phyloP scores from a whole-genome alignment of 2,888 invertebrate genomes.

The Orchesellides sinensis region DNA sequence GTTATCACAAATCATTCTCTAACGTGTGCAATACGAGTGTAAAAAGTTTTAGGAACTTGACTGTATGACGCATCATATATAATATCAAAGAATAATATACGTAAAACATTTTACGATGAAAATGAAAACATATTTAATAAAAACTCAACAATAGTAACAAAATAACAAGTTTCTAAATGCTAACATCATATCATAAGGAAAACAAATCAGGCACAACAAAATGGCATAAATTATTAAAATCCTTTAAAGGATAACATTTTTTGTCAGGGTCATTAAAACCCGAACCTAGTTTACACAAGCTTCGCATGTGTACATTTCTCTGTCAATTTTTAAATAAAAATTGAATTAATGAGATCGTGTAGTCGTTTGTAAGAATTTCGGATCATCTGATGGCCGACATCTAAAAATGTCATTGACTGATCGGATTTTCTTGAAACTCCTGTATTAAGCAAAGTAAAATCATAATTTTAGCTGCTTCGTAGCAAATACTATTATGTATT shows the following conservation, averaged over 20 bases:
- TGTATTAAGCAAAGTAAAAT: slow-evolving; percentile 17
- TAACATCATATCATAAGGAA: no score
- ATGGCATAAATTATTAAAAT: slow-evolving; percentile 43
- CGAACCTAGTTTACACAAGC: no score
- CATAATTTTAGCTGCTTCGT: no score
- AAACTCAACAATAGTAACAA: background rate
- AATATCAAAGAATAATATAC: background rate
- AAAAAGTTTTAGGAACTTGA: background rate
- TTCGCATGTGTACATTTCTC: no score
- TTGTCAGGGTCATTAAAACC: no score
- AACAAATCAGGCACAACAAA: slow-evolving; percentile 22
- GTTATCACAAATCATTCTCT: no score
- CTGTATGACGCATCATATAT: background rate
- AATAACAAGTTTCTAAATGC: no score
- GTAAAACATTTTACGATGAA: no score
- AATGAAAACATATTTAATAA: background rate
- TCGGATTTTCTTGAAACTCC: slow-evolving; percentile 64
- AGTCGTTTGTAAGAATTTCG: slow-evolving; percentile 63
- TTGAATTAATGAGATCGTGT: slow-evolving; percentile 65
- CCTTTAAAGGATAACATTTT: no score
- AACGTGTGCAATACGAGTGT: no score
- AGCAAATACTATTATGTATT: no score
- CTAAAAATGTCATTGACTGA: slow-evolving; percentile 55
- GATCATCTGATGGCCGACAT: slow-evolving; percentile 60
- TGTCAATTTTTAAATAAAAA: slow-evolving; percentile 53